These are phyloP conservation scores for Gallinago paraguaiae DNA, from an alignment of 2,113 vertebrate species.

Conservation along the genomic window DNA sequence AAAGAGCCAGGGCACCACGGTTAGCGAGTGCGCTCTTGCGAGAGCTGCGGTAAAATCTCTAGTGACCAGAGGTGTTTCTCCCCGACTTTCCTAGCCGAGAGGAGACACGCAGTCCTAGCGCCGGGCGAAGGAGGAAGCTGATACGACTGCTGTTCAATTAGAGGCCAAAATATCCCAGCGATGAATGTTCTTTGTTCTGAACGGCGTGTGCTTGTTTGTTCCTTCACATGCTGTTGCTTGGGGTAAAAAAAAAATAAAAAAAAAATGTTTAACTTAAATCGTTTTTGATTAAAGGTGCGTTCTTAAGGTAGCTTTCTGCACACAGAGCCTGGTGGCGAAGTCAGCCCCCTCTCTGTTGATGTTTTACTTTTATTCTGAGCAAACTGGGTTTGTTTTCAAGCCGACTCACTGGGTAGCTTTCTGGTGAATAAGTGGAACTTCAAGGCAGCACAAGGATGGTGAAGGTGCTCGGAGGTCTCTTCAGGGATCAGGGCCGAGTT, in stretches of 20 bases:
- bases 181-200: slow-evolving; percentile 39
- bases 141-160: not conserved
- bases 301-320: not conserved
- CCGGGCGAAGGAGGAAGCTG: not conserved
- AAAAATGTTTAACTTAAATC: not conserved
- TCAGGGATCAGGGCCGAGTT: not conserved
- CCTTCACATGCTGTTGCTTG: not conserved
- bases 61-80: slow-evolving; percentile 11
- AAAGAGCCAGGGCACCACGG: not conserved
- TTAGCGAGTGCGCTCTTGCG: not conserved
- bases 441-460: not conserved
- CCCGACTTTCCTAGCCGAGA: not conserved
- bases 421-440: not conserved
- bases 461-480: not conserved
- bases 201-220: not conserved
- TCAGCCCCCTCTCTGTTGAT: not conserved
- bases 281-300: not conserved
- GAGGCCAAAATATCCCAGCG: not conserved
- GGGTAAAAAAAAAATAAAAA: not conserved
- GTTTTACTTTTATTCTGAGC: not conserved
- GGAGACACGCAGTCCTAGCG: not conserved
- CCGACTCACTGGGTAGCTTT: not conserved
- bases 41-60: not conserved
- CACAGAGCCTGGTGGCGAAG: not conserved
- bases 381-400: not conserved